Evolutionary conservation across 2,113 vertebrate species (phyloP).

Genomic region (Petaurus breviceps): DNA sequence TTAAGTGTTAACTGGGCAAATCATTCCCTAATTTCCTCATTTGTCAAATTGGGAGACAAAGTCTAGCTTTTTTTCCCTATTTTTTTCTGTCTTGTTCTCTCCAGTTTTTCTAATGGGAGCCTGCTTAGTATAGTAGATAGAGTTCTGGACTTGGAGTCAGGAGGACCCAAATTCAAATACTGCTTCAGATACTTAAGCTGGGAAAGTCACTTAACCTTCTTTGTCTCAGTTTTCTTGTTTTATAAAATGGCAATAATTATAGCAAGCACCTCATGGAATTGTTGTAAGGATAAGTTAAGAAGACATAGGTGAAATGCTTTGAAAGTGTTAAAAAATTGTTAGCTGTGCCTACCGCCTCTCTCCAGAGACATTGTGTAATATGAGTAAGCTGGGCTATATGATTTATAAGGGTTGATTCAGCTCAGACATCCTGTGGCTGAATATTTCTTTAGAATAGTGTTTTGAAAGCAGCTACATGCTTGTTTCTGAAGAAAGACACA

Average conservation of each 20-base stretch:
- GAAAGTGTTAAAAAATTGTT: neutral
- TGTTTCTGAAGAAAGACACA: neutral
- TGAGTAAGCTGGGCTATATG: neutral
- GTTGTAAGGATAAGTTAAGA: neutral
- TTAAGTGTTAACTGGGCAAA: neutral
- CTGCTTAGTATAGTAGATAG: neutral
- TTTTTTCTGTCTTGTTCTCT: no score
- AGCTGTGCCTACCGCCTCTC: neutral
- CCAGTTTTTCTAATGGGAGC: neutral
- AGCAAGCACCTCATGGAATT: neutral
- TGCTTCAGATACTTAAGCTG: neutral
- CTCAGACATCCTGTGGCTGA: neutral
- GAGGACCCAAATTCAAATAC: neutral
- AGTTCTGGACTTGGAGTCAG: neutral
- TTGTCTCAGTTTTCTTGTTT: neutral
- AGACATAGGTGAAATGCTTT: neutral
- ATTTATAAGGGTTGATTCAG: neutral
- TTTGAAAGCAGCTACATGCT: neutral
- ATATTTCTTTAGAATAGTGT: neutral
- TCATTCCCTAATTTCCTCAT: neutral
- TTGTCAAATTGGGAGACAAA: no score
- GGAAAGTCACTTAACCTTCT: neutral
- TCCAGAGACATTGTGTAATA: neutral
- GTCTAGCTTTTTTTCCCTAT: no score
- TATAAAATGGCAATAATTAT: neutral